Evolutionary conservation across 2,797 vertebrate species (phyloP), one percentile per base, ranked within the genome.

Genomic region (Ptychadena robeensis): DNA sequence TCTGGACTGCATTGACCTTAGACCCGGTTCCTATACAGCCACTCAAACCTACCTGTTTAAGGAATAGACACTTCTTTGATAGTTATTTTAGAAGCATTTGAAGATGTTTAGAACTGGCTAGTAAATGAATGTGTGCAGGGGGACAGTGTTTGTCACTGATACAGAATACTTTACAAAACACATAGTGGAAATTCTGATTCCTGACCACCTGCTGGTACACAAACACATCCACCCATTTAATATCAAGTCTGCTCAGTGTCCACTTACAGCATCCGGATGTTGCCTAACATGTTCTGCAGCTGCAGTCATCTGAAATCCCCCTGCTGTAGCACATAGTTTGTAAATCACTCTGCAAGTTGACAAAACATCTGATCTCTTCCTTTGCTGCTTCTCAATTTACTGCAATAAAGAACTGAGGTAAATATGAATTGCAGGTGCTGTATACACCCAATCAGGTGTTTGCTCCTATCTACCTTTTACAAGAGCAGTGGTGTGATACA

Each of bases 171-270:
- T 77, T 25, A 53, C 53, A 82, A 73, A 65, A 77, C 69, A 85
- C 79, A 80, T 75, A 80, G 71, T 85, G 82, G 82, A 85, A 85
- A 85, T 70, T 80, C 65, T 85, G 82, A 85, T 80, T 85, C 53
- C 64, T 22, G 65, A 74, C 77, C 82, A 80, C 82, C 82, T 85
- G 82, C 82, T 80, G 82, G 69, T 80, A 85, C 35, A 75, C 77
- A 84, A 84, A 84, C 63, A 80, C 28, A 74, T 83, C 75, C 82
- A 83, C 75, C 82, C 82, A 38, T 35, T 4, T 48, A 71, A 66
- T 35, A 85, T 59, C 67, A 59, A 63, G 77, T 27, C 48, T 75
- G 48, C 35, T 75, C 35, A 70, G 66, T 48, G 30, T 38, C 77
- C 77, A 79, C 70, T 79, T 66, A 80, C 10, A 40, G 48, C 67